Base-by-base conservation (phyloP, 1,140 invertebrate species). In the Radopholus similis region DNA sequence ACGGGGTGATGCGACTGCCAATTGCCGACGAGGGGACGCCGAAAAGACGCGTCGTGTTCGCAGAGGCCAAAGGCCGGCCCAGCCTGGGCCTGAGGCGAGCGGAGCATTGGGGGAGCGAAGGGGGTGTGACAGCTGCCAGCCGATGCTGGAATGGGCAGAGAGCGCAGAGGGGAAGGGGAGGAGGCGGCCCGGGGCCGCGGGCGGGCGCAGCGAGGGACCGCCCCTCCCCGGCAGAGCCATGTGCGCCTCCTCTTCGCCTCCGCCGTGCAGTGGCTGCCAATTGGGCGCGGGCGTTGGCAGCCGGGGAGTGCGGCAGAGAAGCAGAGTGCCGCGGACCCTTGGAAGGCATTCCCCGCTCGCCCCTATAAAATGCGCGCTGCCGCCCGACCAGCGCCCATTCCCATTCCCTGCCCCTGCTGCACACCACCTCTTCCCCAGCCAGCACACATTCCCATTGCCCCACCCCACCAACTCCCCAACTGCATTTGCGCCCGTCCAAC, bases 361-460 rank as follows among this genome's bases (percentile, higher is more conserved):
- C 42, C 42, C n/a, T 47, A 47, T 47, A 47, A 47, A 47, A 47
- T 47, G 42, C 13, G 42, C 42, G 42, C 42, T 47, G 42, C 42
- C 42, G 42, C 42, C 42, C 4, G 42, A 47, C 42, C 42, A 47
- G 42, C 42, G 23, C n/a, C n/a, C 42, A n/a, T n/a, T n/a, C 42
- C 42, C 42, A 4, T 47, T 4, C 13, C 3, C 23, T 23, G n/a
- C 13, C 42, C 4, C 13, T 47, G n/a, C 13, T 47, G n/a, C 23
- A 18, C 42, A 5, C 42, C 23, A n/a, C 42, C 13, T 47, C 42
- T 13, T 47, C 42, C 42, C 42, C 42, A 13, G n/a, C 42, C 42
- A 47, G 23, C 23, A n/a, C 42, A 47, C 42, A 47, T 47, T 47
- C 23, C 23, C 42, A n/a, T n/a, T n/a, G n/a, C n/a, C n/a, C n/a